phyloP scores from a whole-genome alignment of 1,140 invertebrate species.

The Dendrolimus punctatus region DNA sequence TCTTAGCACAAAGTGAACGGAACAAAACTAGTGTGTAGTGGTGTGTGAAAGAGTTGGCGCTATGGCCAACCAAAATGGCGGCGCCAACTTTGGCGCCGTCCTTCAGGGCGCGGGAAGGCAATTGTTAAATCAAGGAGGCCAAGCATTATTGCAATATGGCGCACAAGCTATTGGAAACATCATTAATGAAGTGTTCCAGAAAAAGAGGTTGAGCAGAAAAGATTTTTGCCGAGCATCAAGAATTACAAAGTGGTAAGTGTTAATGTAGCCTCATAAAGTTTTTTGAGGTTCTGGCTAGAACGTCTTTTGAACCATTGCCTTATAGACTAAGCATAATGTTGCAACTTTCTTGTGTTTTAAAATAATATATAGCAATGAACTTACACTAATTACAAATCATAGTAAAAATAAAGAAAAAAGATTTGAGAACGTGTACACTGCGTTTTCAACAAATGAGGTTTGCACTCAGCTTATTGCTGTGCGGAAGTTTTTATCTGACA shows the following conservation, averaged over 20 bases:
- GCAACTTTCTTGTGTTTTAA: too few species aligned
- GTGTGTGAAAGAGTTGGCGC: conserved; percentile 26
- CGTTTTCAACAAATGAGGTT: too few species aligned
- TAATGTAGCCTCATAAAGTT: not conserved
- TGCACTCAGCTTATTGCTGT: too few species aligned
- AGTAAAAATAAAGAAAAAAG: too few species aligned
- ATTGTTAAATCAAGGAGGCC: conserved; percentile 71
- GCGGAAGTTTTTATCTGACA: too few species aligned
- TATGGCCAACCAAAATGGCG: conserved; percentile 57
- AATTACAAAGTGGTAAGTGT: conserved; percentile 75
- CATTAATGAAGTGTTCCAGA: conserved; percentile 74
- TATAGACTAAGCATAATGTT: too few species aligned
- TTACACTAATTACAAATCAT: too few species aligned
- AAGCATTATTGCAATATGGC: conserved; percentile 72
- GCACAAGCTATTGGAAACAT: conserved; percentile 73
- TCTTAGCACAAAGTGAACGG: conserved; percentile 37
- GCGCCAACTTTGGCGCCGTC: conserved; percentile 66
- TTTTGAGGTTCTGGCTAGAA: too few species aligned
- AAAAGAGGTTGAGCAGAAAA: conserved; percentile 72
- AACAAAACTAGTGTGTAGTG: conserved; percentile 29
- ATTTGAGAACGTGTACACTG: too few species aligned
- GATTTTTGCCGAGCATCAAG: conserved; percentile 73
- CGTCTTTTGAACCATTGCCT: too few species aligned
- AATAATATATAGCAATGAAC: too few species aligned
- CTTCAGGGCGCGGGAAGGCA: conserved; percentile 71